These are phyloP conservation scores for Pandemis cinnamomeana DNA, from an alignment of 2,888 invertebrate genomes.

Conservation along the genomic window DNA sequence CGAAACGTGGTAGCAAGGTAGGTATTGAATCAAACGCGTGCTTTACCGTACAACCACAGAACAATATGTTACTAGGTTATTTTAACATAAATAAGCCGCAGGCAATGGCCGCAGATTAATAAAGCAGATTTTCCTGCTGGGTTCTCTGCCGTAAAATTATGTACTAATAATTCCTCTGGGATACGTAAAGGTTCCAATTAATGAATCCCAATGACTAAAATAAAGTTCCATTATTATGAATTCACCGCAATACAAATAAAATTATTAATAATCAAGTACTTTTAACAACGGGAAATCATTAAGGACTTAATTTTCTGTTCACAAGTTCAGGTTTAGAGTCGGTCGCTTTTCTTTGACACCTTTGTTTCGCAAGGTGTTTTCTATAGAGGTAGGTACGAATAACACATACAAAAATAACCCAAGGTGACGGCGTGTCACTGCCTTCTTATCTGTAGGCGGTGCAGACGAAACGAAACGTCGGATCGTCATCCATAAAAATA, in stretches of 20 bases:
- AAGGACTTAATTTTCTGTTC: no score
- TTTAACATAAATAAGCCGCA: not conserved
- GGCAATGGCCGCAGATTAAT: constrained; percentile 17
- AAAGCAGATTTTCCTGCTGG: constrained; percentile 1
- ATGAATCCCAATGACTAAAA: not conserved
- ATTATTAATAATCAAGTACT: no score
- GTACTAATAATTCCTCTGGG: not conserved
- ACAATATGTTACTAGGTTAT: not conserved
- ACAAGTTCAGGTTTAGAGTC: no score
- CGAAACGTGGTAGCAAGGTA: not conserved
- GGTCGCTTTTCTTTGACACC: not conserved
- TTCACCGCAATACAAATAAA: not conserved
- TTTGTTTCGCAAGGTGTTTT: constrained; percentile 26
- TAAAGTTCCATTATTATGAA: not conserved
- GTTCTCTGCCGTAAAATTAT: not conserved
- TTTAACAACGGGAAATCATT: not conserved
- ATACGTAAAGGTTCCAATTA: not conserved
- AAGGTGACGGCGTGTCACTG: constrained; percentile 63
- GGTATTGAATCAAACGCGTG: not conserved
- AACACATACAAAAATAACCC: constrained; percentile 56
- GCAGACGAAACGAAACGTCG: constrained; percentile 42
- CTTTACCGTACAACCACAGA: not conserved
- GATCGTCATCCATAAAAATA: constrained; percentile 28
- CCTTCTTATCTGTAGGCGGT: constrained; percentile 58
- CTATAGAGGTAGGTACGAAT: constrained; percentile 35